These are phyloP conservation scores for Clarias macrocephalus DNA, from an alignment of 2,113 vertebrate genomes.

Conservation along the genomic window DNA sequence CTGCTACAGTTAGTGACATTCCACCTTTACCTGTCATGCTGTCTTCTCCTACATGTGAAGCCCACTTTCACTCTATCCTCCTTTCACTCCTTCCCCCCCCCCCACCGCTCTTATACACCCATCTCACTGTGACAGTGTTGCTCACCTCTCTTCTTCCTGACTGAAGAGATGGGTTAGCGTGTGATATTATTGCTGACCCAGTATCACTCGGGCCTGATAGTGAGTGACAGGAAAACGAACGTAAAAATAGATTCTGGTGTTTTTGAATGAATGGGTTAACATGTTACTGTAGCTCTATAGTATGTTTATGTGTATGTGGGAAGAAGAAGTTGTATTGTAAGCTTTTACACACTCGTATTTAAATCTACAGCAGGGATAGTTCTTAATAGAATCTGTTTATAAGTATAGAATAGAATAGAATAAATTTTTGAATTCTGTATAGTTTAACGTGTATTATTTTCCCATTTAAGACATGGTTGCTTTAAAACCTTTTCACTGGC, in stretches of 20 bases:
- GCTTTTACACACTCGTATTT: conserved; percentile 17
- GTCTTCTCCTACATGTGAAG: conserved; percentile 42
- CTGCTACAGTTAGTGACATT: conserved; percentile 45
- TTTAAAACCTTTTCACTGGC: background rate
- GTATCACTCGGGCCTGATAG: conserved; percentile 1
- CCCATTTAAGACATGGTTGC: background rate
- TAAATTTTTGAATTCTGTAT: no score
- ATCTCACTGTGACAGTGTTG: conserved; percentile 31
- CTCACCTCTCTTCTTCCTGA: conserved; percentile 11
- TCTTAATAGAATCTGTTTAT: background rate
- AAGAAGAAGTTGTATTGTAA: background rate
- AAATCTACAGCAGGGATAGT: background rate
- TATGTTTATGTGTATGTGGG: background rate
- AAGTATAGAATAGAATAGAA: no score
- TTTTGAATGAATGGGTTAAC: background rate
- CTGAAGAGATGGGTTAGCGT: background rate
- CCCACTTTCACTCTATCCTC: conserved; percentile 38
- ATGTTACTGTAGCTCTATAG: background rate
- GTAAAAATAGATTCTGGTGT: background rate
- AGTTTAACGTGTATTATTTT: no score
- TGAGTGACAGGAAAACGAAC: background rate
- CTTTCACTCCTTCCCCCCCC: conserved; percentile 43
- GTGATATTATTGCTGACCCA: conserved; percentile 15
- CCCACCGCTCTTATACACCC: conserved; percentile 16
- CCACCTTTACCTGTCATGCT: conserved; percentile 44